Conservation (phyloP, 2,113 vertebrate species). For the Cygnus buccinator region DNA sequence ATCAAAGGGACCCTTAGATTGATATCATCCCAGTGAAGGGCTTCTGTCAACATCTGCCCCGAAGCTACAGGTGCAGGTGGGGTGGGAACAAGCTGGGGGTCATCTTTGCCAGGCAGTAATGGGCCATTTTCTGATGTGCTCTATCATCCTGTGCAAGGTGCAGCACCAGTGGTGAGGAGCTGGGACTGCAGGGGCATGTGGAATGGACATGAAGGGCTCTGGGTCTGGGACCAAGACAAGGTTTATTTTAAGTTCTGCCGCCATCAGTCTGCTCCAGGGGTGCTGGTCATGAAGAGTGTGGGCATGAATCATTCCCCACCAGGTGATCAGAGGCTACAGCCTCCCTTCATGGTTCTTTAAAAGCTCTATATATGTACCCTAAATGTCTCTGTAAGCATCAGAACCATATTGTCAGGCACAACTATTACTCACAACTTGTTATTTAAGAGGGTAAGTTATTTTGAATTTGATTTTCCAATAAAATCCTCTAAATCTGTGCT, state of each 20-base stretch:
- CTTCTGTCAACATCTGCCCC: background rate
- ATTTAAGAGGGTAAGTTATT: background rate
- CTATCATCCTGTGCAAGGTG: background rate
- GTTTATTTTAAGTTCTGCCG: background rate
- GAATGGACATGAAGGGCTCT: background rate
- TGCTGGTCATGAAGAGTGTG: background rate
- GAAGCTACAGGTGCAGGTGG: fast-evolving
- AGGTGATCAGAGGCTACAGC: background rate
- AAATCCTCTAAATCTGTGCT: background rate
- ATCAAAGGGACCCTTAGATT: background rate
- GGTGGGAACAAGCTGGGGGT: fast-evolving
- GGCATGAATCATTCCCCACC: background rate
- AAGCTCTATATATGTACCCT: background rate
- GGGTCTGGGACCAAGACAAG: fast-evolving
- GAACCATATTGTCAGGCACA: background rate
- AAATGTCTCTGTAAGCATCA: background rate
- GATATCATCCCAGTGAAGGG: background rate
- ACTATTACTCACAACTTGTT: background rate
- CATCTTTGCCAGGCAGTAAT: background rate
- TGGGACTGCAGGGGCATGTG: fast-evolving
- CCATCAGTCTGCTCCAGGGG: background rate
- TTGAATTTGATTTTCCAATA: constrained; percentile 2
- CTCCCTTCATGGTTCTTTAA: background rate
- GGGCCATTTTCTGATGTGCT: background rate
- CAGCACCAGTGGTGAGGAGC: background rate